Evolutionary conservation across 2,113 vertebrate genomes (phyloP).

Genomic region (Amphiprion percula): DNA sequence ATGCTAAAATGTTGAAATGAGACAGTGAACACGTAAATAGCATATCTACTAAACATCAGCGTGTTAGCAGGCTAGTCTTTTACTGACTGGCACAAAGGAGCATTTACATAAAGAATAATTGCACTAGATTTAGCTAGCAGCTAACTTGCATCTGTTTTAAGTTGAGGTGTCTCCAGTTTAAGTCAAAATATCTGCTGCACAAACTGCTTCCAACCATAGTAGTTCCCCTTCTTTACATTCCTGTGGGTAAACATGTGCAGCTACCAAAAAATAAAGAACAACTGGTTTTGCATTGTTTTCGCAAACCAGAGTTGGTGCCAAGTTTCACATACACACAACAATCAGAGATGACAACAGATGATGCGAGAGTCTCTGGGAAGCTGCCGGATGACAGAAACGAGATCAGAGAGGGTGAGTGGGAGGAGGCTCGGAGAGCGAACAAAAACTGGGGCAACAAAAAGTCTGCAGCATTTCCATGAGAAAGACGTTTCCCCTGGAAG

Average conservation of each 20-base stretch:
- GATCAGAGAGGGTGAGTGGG: slow-evolving; percentile 43
- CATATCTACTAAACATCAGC: too few relatives aligned
- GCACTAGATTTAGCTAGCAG: too few relatives aligned
- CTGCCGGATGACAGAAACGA: slow-evolving; percentile 33
- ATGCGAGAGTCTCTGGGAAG: slow-evolving; percentile 25
- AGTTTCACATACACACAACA: slow-evolving; percentile 18
- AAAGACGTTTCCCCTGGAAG: slow-evolving; percentile 57
- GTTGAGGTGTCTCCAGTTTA: too few relatives aligned
- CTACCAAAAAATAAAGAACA: neutral
- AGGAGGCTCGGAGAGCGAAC: slow-evolving; percentile 36
- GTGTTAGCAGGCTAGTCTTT: too few relatives aligned
- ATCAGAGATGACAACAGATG: slow-evolving; percentile 27
- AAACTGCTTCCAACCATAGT: too few relatives aligned
- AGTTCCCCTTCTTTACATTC: neutral
- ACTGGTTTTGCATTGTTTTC: slow-evolving; percentile 1
- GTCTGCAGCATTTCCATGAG: slow-evolving; percentile 73
- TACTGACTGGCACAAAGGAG: too few relatives aligned
- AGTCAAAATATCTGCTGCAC: too few relatives aligned
- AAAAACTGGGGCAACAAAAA: slow-evolving; percentile 68
- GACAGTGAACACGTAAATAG: too few relatives aligned
- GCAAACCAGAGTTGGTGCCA: slow-evolving; percentile 1
- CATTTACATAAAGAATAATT: too few relatives aligned
- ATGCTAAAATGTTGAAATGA: too few relatives aligned
- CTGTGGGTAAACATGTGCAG: neutral
- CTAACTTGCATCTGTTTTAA: too few relatives aligned